Evolutionary conservation across 2,888 invertebrate species (phyloP).

Genomic region (Euphydryas editha): DNA sequence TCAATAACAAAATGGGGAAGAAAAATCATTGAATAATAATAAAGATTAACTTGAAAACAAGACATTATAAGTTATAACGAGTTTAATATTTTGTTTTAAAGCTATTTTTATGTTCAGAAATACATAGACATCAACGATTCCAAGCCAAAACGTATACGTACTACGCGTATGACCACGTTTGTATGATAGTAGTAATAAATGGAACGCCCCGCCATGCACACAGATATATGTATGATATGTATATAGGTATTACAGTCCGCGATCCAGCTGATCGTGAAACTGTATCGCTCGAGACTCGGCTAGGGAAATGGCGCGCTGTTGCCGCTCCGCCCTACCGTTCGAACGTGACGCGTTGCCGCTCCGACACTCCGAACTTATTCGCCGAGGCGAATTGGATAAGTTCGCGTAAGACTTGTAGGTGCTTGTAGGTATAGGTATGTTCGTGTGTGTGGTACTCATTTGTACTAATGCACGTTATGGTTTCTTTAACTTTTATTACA

Average conservation of each 20-base stretch:
- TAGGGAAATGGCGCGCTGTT: slow-evolving; percentile 29
- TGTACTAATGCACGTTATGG: not conserved
- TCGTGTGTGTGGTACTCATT: not conserved
- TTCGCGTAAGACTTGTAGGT: too few relatives aligned
- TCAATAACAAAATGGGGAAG: too few relatives aligned
- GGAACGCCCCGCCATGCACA: slow-evolving; percentile 1
- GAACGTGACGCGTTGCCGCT: slow-evolving; percentile 20
- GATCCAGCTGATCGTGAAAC: slow-evolving; percentile 43
- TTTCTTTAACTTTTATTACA: slow-evolving; percentile 1
- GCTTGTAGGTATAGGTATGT: not conserved
- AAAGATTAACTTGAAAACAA: too few relatives aligned
- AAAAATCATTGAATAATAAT: too few relatives aligned
- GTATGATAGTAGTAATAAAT: slow-evolving; percentile 9
- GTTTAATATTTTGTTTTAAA: too few relatives aligned
- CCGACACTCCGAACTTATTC: slow-evolving; percentile 11
- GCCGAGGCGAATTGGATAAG: slow-evolving; percentile 11
- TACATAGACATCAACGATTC: too few relatives aligned
- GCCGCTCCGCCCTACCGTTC: slow-evolving; percentile 22
- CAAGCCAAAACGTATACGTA: not conserved
- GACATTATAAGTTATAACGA: too few relatives aligned
- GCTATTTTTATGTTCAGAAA: too few relatives aligned
- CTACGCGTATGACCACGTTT: not conserved
- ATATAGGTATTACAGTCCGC: slow-evolving; percentile 12
- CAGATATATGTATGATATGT: not conserved
- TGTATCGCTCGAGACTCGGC: slow-evolving; percentile 31